These are phyloP conservation scores for Limnephilus marmoratus DNA, from an alignment of 2,888 invertebrate genomes.

Conservation along the genomic window DNA sequence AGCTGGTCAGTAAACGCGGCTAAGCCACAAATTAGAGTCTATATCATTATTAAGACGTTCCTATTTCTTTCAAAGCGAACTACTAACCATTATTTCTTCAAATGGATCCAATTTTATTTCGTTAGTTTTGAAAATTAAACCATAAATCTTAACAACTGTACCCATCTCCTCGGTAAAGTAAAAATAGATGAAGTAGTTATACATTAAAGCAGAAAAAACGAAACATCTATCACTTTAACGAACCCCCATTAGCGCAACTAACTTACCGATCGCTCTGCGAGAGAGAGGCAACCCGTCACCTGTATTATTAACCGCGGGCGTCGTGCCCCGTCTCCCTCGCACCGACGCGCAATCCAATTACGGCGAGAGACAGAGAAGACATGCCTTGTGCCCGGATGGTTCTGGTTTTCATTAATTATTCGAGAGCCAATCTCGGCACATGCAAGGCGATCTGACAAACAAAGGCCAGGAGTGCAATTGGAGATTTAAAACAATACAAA, in stretches of 20 bases:
- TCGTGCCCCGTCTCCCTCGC: constrained; percentile 27
- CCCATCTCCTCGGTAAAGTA: neutral
- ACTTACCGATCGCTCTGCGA: neutral
- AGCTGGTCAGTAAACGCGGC: too few species aligned
- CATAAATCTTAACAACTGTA: neutral
- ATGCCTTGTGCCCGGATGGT: constrained; percentile 47
- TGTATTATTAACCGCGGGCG: constrained; percentile 17
- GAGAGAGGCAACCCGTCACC: constrained; percentile 12
- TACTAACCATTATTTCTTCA: neutral
- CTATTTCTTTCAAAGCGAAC: neutral
- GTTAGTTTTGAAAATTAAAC: neutral
- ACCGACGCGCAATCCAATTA: neutral
- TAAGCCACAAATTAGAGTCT: too few species aligned
- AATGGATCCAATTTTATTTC: neutral
- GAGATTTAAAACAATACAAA: neutral
- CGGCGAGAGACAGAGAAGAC: constrained; percentile 27
- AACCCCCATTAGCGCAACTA: constrained; percentile 17
- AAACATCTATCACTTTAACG: neutral
- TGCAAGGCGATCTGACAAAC: constrained; percentile 5
- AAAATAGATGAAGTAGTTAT: neutral
- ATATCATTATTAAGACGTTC: too few species aligned
- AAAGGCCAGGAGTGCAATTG: neutral
- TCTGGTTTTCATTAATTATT: constrained; percentile 55
- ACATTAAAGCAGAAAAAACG: neutral
- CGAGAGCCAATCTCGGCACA: constrained; percentile 53